A percentile compares a stretch with the other conserved stretches of the same genome.
Conservation (phyloP, 2,113 vertebrate genomes). For the Forbesichthys agassizii region DNA sequence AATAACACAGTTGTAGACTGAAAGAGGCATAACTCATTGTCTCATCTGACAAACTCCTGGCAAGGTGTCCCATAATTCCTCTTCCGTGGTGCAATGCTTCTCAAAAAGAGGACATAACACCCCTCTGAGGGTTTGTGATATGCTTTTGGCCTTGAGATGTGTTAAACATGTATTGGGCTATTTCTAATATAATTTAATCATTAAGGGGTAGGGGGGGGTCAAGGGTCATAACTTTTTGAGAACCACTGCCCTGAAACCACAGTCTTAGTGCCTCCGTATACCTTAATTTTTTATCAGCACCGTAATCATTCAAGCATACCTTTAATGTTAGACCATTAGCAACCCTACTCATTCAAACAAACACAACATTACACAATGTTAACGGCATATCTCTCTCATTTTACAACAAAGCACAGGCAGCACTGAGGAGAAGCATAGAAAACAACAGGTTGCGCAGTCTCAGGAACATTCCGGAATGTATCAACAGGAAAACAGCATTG, state of each 20-base stretch:
- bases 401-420: slow-evolving; percentile 52
- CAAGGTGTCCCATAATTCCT: slow-evolving; percentile 12
- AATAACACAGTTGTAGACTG: slow-evolving; percentile 62
- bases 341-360: slow-evolving; percentile 12
- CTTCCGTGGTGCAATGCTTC: slow-evolving; percentile 3
- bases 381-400: slow-evolving; percentile 48
- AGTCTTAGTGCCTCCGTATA: background rate
- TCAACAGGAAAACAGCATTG: slow-evolving; percentile 58
- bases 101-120: too few species aligned
- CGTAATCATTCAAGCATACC: slow-evolving; percentile 16
- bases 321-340: background rate
- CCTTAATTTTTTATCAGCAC: background rate
- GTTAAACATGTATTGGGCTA: too few species aligned
- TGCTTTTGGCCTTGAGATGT: too few species aligned
- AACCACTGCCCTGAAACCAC: background rate
- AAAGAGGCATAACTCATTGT: slow-evolving; percentile 48
- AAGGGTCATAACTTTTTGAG: background rate
- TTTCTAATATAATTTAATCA: background rate
- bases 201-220: background rate
- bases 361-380: slow-evolving; percentile 3
- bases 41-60: slow-evolving; percentile 49
- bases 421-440: slow-evolving; percentile 49
- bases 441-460: slow-evolving; percentile 62
- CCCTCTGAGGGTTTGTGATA: too few species aligned
- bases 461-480: slow-evolving; percentile 68